Percentiles rank a stretch among this genome's conserved stretches.
Evolutionary conservation across 1,140 invertebrate species (phyloP).

Genomic region (Limonius californicus): DNA sequence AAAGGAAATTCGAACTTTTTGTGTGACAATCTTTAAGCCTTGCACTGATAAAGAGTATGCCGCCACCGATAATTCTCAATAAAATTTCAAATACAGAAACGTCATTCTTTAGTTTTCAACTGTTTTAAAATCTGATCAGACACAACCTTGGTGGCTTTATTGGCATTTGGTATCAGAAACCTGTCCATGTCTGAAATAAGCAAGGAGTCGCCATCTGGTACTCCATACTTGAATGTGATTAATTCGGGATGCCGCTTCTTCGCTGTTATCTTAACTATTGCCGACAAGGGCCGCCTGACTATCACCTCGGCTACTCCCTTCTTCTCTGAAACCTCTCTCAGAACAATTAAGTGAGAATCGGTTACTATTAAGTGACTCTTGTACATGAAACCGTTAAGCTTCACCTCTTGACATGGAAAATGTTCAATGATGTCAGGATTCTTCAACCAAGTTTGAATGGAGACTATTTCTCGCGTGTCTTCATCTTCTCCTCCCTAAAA

Average conservation of each 20-base stretch:
- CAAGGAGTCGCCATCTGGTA: constrained; percentile 67
- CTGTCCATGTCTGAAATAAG: constrained; percentile 83
- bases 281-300: constrained; percentile 77
- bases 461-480: constrained; percentile 66
- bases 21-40: too few species aligned
- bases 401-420: constrained; percentile 89
- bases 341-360: constrained; percentile 78
- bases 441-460: constrained; percentile 74
- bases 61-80: too few species aligned
- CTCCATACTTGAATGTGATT: constrained; percentile 93
- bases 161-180: constrained; percentile 89
- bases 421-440: constrained; percentile 78
- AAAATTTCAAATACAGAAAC: neutral
- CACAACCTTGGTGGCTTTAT: constrained; percentile 80
- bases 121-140: constrained; percentile 65
- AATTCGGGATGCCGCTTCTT: constrained; percentile 90
- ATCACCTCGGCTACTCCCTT: constrained; percentile 78
- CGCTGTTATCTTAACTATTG: constrained; percentile 93
- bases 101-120: constrained; percentile 46
- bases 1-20: too few species aligned
- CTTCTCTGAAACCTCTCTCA: constrained; percentile 74
- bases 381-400: constrained; percentile 80
- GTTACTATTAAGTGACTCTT: constrained; percentile 88
- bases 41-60: too few species aligned
- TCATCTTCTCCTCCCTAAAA: constrained; percentile 50